phyloP scores from a whole-genome alignment of 2,113 vertebrate genomes.

The Ameiurus melas region DNA sequence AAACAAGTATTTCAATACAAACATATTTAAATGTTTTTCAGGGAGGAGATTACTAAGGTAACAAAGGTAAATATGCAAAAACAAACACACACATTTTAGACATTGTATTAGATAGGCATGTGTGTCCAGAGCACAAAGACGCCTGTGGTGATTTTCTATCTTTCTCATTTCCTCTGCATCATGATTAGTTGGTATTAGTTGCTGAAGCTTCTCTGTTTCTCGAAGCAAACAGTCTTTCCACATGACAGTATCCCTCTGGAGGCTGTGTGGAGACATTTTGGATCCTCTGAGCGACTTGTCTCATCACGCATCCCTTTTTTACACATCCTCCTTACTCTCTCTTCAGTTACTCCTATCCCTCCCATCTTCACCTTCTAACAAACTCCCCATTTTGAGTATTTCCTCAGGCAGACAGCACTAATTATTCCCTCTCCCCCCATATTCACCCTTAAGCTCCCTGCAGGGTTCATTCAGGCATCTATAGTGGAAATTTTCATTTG shows the following conservation, averaged over 20 bases:
- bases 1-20: neutral
- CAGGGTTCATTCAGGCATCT: conserved; percentile 20
- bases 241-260: neutral
- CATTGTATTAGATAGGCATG: neutral
- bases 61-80: neutral
- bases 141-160: neutral
- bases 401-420: conserved; percentile 26
- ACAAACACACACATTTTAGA: neutral
- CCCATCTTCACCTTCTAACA: conserved; percentile 6
- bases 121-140: neutral
- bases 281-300: neutral
- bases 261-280: neutral
- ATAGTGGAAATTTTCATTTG: conserved; percentile 16
- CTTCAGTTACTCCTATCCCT: neutral
- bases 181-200: neutral
- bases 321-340: neutral
- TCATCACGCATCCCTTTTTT: neutral
- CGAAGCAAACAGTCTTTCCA: neutral
- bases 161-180: neutral
- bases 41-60: neutral
- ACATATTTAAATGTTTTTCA: neutral
- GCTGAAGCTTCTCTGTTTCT: neutral
- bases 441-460: conserved; percentile 17
- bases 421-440: conserved; percentile 8
- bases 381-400: conserved; percentile 3